Conservation (phyloP, 92 coral and sea anemone species). For the Metridium senile region DNA sequence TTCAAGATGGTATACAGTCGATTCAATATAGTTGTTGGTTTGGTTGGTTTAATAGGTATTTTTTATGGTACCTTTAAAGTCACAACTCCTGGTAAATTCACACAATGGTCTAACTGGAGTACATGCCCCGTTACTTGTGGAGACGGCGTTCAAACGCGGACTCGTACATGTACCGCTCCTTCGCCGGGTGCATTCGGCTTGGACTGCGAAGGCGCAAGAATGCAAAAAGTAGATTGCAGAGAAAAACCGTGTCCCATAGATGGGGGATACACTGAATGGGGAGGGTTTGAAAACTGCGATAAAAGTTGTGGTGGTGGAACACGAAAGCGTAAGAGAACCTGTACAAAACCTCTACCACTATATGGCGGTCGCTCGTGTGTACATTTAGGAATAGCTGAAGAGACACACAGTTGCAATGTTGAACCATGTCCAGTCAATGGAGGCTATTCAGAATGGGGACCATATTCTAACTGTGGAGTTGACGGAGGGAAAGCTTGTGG, state of each 20-base stretch:
- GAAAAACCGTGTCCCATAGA: constrained; percentile 13
- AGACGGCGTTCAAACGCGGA: constrained; percentile 9
- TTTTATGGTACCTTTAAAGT: not conserved
- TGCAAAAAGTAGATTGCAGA: not conserved
- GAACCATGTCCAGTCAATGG: constrained; percentile 43
- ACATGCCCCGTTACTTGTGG: constrained; percentile 86
- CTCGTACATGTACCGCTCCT: constrained; percentile 11
- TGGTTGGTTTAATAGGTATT: not conserved
- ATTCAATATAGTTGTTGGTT: not conserved
- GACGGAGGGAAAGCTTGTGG: constrained; percentile 26
- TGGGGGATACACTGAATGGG: constrained; percentile 30
- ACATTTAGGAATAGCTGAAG: not conserved
- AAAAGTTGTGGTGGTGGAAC: constrained; percentile 37
- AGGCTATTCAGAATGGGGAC: constrained; percentile 25
- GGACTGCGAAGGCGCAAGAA: constrained; percentile 1
- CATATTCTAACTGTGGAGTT: constrained; percentile 14
- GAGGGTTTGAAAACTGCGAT: constrained; percentile 22
- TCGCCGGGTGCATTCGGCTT: constrained; percentile 9
- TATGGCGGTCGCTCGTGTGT: constrained; percentile 20
- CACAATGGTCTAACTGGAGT: constrained; percentile 95
- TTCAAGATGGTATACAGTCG: not conserved
- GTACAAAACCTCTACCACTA: constrained; percentile 10
- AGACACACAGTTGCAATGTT: constrained; percentile 16
- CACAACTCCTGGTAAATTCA: constrained; percentile 67
- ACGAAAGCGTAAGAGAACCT: constrained; percentile 2